Evolutionary conservation across 2,888 invertebrate genomes (phyloP).

Genomic region (Horisme vitalbata): DNA sequence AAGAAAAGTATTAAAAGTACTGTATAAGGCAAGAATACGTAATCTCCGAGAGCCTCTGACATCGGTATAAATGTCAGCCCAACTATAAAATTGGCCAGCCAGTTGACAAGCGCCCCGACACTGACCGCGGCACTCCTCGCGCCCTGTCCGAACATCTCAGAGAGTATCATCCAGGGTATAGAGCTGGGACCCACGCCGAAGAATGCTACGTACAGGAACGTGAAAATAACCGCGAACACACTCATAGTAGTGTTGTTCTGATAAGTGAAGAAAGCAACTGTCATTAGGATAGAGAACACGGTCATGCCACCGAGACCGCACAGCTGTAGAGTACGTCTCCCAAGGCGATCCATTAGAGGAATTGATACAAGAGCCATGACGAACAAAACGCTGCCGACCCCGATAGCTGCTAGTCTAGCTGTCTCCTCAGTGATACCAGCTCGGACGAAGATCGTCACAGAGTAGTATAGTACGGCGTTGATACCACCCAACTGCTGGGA

Average conservation of each 20-base stretch:
- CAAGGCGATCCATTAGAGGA: conserved; percentile 88
- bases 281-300: conserved; percentile 87
- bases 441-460: conserved; percentile 84
- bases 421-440: conserved; percentile 83
- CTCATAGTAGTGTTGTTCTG: conserved; percentile 69
- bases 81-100: conserved; percentile 80
- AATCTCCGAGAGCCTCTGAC: conserved; percentile 60
- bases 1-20: conserved; percentile 71
- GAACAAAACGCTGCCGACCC: conserved; percentile 87
- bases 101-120: conserved; percentile 76
- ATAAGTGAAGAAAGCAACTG: conserved; percentile 76
- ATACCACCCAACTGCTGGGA: conserved; percentile 79
- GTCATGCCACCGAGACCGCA: conserved; percentile 89
- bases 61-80: conserved; percentile 71
- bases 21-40: conserved; percentile 75
- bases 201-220: conserved; percentile 74
- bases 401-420: conserved; percentile 87
- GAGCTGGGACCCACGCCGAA: conserved; percentile 80
- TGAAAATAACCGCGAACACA: conserved; percentile 74
- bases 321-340: conserved; percentile 87
- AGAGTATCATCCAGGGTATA: conserved; percentile 80
- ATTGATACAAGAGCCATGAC: conserved; percentile 89
- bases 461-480: conserved; percentile 87
- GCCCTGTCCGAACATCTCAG: conserved; percentile 77
- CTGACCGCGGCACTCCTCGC: conserved; percentile 77